A percentile compares a stretch with the other conserved stretches of the same genome.
Evolutionary conservation across 2,797 vertebrate species (phyloP).

Genomic region (Lagodon rhomboides): DNA sequence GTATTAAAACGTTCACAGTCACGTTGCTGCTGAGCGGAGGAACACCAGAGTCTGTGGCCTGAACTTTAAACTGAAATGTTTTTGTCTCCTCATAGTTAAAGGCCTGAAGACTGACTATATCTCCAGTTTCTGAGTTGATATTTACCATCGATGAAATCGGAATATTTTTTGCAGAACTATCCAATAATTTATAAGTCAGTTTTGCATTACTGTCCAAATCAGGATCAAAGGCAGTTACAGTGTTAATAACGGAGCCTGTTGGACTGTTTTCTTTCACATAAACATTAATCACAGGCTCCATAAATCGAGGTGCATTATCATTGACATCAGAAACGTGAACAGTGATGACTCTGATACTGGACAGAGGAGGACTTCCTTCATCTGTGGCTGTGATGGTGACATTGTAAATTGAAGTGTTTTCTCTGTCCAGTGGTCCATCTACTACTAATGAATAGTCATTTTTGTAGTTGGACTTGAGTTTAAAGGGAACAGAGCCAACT

Average conservation of each 20-base stretch:
- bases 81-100: slow-evolving; percentile 65
- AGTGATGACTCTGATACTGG: slow-evolving; percentile 83
- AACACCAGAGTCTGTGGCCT: too few species aligned
- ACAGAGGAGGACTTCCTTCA: slow-evolving; percentile 87
- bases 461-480: slow-evolving; percentile 76
- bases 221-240: slow-evolving; percentile 85
- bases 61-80: slow-evolving; percentile 55
- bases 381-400: slow-evolving; percentile 88
- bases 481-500: slow-evolving; percentile 66
- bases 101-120: slow-evolving; percentile 49
- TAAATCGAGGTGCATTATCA: slow-evolving; percentile 89
- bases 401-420: slow-evolving; percentile 86
- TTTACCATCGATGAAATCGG: slow-evolving; percentile 77
- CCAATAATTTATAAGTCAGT: slow-evolving; percentile 85
- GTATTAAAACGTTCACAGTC: too few species aligned
- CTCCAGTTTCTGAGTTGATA: slow-evolving; percentile 75
- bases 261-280: slow-evolving; percentile 90
- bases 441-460: slow-evolving; percentile 85
- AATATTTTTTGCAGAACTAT: slow-evolving; percentile 79
- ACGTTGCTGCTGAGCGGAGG: too few species aligned
- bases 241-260: slow-evolving; percentile 80
- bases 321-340: slow-evolving; percentile 90
- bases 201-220: slow-evolving; percentile 83
- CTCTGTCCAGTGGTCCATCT: slow-evolving; percentile 87
- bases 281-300: slow-evolving; percentile 82